A percentile compares a stretch with the other conserved stretches of the same genome.
Conservation (phyloP, 2,113 vertebrate species). For the Perognathus longimembris region DNA sequence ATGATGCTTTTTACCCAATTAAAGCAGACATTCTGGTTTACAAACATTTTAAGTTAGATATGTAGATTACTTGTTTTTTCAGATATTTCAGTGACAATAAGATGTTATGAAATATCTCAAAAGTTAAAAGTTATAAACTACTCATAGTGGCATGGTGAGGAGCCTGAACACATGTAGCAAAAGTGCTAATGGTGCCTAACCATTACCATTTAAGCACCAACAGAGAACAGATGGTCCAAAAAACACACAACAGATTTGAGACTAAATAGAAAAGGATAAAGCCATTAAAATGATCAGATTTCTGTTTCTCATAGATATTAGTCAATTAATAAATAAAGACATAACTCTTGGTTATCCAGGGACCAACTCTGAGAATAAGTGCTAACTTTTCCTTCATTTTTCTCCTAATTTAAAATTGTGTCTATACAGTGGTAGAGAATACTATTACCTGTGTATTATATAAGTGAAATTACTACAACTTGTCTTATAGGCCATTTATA, state of each 20-base stretch:
- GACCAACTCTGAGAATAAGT: constrained; percentile 77
- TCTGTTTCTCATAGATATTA: constrained; percentile 86
- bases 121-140: constrained; percentile 5
- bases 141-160: constrained; percentile 68
- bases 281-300: constrained; percentile 89
- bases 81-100: constrained; percentile 15
- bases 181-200: background rate
- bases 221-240: constrained; percentile 89
- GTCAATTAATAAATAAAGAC: constrained; percentile 87
- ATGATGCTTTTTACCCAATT: constrained; percentile 8
- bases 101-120: constrained; percentile 41
- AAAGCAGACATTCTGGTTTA: constrained; percentile 45
- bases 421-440: constrained; percentile 81
- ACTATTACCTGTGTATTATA: constrained; percentile 77
- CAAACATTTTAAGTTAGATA: constrained; percentile 50
- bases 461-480: constrained; percentile 90
- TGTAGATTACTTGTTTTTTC: constrained; percentile 39
- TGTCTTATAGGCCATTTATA: constrained; percentile 95
- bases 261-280: constrained; percentile 83
- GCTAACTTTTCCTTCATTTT: constrained; percentile 74
- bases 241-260: constrained; percentile 83
- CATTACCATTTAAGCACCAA: constrained; percentile 75
- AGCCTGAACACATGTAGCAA: constrained; percentile 76
- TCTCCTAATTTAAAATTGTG: constrained; percentile 76
- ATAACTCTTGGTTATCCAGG: constrained; percentile 81